Evolutionary conservation across 2,797 vertebrate species (phyloP).

Genomic region (Siniperca obscura): DNA sequence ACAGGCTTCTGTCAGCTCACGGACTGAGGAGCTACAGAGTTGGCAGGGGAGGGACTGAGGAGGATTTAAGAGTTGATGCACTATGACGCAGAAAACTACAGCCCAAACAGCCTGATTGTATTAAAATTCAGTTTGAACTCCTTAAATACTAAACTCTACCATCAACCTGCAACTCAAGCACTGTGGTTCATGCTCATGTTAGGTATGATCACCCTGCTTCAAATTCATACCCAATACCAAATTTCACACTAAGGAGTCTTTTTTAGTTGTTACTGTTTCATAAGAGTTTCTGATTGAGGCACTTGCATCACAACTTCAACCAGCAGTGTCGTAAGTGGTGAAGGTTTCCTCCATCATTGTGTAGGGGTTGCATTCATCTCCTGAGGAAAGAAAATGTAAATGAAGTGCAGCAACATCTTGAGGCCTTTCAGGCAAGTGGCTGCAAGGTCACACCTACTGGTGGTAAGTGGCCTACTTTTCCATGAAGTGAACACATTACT

Average conservation of each 20-base stretch:
- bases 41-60: conserved; percentile 25
- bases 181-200: neutral
- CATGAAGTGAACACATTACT: conserved; percentile 37
- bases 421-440: conserved; percentile 28
- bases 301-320: neutral
- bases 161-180: conserved; percentile 20
- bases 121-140: conserved; percentile 35
- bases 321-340: neutral
- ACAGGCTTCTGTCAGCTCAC: conserved; percentile 31
- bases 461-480: conserved; percentile 37
- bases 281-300: conserved; percentile 19
- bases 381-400: conserved; percentile 15
- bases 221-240: neutral
- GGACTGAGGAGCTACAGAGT: conserved; percentile 12
- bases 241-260: neutral
- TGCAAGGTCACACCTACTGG: conserved; percentile 47
- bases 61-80: conserved; percentile 19
- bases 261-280: neutral
- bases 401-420: conserved; percentile 22
- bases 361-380: conserved; percentile 1
- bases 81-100: conserved; percentile 10
- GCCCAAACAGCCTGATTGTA: conserved; percentile 27
- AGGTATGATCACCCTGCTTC: neutral
- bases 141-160: conserved; percentile 21
- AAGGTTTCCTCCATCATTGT: conserved; percentile 1